Evolutionary conservation across 2,888 invertebrate genomes (phyloP).

Genomic region (Apoderus coryli): DNA sequence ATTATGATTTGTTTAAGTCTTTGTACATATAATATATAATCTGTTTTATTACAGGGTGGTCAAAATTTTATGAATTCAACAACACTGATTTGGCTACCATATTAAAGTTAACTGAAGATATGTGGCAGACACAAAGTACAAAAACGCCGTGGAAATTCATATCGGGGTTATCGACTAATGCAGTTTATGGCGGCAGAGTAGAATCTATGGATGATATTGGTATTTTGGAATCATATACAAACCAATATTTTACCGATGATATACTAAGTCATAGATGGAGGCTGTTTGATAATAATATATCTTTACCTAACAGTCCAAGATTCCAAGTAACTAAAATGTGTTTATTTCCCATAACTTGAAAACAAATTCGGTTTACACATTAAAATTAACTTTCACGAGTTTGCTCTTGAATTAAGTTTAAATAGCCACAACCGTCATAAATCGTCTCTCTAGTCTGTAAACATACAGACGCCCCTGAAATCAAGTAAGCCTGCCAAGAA

Average conservation of each 20-base stretch:
- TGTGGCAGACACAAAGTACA: slow-evolving; percentile 28
- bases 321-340: slow-evolving; percentile 32
- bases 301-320: slow-evolving; percentile 39
- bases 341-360: too few relatives aligned
- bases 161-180: slow-evolving; percentile 60
- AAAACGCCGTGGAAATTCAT: slow-evolving; percentile 55
- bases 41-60: slow-evolving; percentile 49
- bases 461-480: too few relatives aligned
- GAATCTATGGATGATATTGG: slow-evolving; percentile 62
- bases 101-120: slow-evolving; percentile 41
- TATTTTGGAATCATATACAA: slow-evolving; percentile 52
- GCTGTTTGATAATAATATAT: slow-evolving; percentile 35
- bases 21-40: not conserved
- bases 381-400: slow-evolving; percentile 1
- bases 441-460: too few relatives aligned
- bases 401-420: too few relatives aligned
- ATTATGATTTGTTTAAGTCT: not conserved
- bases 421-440: too few relatives aligned
- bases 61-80: slow-evolving; percentile 77
- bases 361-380: too few relatives aligned
- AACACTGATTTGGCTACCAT: slow-evolving; percentile 67
- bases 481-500: too few relatives aligned
- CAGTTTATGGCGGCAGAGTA: slow-evolving; percentile 76
- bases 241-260: slow-evolving; percentile 42
- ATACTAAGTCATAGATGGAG: slow-evolving; percentile 45